Percentiles rank a stretch among this genome's conserved stretches.
Conservation (phyloP, 2,888 invertebrate genomes). For the Aricia artaxerxes region DNA sequence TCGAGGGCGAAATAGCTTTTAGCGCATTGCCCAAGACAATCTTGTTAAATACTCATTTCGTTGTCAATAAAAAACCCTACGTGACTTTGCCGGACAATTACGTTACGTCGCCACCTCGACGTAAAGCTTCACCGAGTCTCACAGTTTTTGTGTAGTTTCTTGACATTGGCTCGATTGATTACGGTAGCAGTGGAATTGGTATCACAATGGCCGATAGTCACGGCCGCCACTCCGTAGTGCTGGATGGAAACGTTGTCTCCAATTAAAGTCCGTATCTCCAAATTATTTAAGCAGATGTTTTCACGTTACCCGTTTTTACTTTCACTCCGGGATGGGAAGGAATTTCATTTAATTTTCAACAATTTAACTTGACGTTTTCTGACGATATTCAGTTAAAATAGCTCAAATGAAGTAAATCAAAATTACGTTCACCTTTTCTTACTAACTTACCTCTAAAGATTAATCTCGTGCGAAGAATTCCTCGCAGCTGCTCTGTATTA, state of each 20-base stretch:
- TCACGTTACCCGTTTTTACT: constrained; percentile 28
- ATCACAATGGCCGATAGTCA: constrained; percentile 62
- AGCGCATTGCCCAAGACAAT: constrained; percentile 25
- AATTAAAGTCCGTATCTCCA: constrained; percentile 34
- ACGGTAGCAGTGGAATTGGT: constrained; percentile 60
- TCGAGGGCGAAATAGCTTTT: constrained; percentile 2
- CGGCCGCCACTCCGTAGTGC: constrained; percentile 57
- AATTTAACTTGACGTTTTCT: neutral
- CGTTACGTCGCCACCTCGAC: constrained; percentile 60
- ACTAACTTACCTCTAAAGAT: too few relatives aligned
- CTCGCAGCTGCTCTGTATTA: neutral
- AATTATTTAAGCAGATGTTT: constrained; percentile 30
- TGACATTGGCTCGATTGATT: constrained; percentile 64
- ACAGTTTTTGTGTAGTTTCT: constrained; percentile 66
- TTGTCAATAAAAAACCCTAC: constrained; percentile 31
- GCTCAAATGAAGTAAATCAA: neutral
- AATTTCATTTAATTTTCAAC: constrained; percentile 15
- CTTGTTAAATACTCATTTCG: constrained; percentile 30
- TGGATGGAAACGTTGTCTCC: constrained; percentile 55
- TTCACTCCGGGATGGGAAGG: constrained; percentile 5
- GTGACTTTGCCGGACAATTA: constrained; percentile 30
- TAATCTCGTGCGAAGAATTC: neutral
- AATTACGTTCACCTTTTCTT: too few relatives aligned
- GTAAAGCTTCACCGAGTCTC: constrained; percentile 58
- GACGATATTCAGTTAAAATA: neutral